phyloP scores from a whole-genome alignment of 2,113 vertebrate genomes.

The Genyomyrus donnyi region DNA sequence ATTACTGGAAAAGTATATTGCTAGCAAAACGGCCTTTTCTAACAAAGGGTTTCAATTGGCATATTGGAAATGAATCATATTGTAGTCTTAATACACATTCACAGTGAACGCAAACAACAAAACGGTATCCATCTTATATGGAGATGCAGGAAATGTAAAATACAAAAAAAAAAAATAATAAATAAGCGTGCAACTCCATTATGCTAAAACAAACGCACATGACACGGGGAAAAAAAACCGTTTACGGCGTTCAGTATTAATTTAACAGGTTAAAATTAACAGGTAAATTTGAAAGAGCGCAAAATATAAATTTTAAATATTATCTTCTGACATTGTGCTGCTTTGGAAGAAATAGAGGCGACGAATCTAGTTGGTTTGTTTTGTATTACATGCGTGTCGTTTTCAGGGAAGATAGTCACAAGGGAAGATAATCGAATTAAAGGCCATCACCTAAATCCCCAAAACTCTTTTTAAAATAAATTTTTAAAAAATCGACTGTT shows the following conservation, averaged over 20 bases:
- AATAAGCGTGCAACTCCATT: background rate
- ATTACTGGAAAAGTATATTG: background rate
- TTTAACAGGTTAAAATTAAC: background rate
- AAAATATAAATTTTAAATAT: background rate
- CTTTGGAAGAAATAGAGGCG: background rate
- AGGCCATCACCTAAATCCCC: background rate
- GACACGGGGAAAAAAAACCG: background rate
- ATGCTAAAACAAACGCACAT: background rate
- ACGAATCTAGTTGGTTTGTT: background rate
- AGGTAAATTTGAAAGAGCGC: background rate
- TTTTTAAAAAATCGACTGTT: background rate
- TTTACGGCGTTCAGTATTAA: background rate
- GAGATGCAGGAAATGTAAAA: background rate
- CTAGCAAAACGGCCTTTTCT: background rate
- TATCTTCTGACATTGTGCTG: background rate
- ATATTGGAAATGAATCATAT: background rate
- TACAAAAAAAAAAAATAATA: background rate
- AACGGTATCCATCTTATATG: background rate
- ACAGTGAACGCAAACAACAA: background rate
- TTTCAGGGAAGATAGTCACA: background rate
- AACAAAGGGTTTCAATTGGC: background rate
- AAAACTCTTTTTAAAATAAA: background rate
- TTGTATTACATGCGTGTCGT: background rate
- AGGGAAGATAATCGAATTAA: background rate
- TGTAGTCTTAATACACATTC: background rate